A percentile compares a stretch with the other conserved stretches of the same genome.
phyloP scores from a whole-genome alignment of 2,888 invertebrate species.

The Zootermopsis nevadensis region DNA sequence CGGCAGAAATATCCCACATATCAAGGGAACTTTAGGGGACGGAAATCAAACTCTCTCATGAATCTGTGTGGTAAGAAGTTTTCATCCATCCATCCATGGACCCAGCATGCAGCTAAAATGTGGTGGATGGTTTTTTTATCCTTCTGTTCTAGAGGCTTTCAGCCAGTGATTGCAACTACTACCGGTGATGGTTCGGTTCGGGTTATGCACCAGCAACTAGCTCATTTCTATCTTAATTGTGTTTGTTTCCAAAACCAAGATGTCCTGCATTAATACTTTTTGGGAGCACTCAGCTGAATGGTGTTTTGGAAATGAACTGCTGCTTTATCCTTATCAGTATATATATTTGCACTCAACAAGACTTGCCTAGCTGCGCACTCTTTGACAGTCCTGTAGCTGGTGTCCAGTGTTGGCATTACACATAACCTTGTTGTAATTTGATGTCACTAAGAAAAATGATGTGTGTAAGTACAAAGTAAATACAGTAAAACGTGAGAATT shows the following conservation, averaged over 20 bases:
- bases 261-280: not conserved
- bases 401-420: no score
- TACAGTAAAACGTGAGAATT: no score
- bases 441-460: no score
- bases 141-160: conserved; percentile 50
- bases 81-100: conserved; percentile 55
- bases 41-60: conserved; percentile 96
- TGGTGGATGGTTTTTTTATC: conserved; percentile 49
- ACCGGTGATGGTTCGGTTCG: conserved; percentile 44
- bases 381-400: not conserved
- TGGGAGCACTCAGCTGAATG: not conserved
- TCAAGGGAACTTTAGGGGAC: conserved; percentile 87
- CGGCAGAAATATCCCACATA: conserved; percentile 86
- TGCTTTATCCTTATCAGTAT: conserved; percentile 1
- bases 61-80: conserved; percentile 91
- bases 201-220: conserved; percentile 32
- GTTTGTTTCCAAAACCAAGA: not conserved
- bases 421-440: no score
- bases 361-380: not conserved
- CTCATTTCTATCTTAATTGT: not conserved
- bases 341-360: conserved; percentile 9
- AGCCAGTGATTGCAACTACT: conserved; percentile 40
- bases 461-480: no score
- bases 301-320: conserved; percentile 3
- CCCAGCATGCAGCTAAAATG: conserved; percentile 55